Conservation (phyloP, 2,888 invertebrate genomes). For the Drosophila sordidula region DNA sequence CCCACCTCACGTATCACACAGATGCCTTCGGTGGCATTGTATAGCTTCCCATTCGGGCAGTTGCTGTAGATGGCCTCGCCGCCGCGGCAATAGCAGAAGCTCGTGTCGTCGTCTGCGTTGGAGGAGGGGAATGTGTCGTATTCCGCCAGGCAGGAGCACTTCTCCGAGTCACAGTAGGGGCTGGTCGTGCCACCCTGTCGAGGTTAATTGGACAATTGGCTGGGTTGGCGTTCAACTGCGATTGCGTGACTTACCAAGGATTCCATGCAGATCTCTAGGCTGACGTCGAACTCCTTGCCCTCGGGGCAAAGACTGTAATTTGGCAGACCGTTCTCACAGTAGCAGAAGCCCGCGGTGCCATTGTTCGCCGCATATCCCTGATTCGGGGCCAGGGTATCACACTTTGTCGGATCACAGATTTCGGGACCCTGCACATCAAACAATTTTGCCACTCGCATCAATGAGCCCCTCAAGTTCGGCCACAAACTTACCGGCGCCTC, state of each 20-base stretch:
- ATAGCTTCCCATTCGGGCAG: slow-evolving; percentile 30
- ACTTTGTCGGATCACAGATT: slow-evolving; percentile 30
- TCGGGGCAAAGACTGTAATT: slow-evolving; percentile 26
- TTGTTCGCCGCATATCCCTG: slow-evolving; percentile 22
- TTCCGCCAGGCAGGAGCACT: slow-evolving; percentile 16
- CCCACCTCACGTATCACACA: slow-evolving; percentile 52
- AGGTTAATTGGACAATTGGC: neutral
- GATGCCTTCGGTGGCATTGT: neutral
- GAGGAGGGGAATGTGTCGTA: slow-evolving; percentile 19
- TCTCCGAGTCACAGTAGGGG: slow-evolving; percentile 22
- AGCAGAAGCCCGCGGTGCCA: slow-evolving; percentile 69
- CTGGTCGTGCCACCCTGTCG: slow-evolving; percentile 11
- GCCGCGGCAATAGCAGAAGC: slow-evolving; percentile 37
- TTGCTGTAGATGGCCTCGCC: slow-evolving; percentile 18
- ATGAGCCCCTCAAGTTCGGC: too few species aligned
- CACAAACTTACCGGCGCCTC: slow-evolving; percentile 16
- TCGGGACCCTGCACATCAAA: slow-evolving; percentile 19
- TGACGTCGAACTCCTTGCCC: neutral
- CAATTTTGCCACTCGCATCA: neutral
- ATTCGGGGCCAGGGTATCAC: slow-evolving; percentile 24
- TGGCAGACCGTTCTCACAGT: slow-evolving; percentile 52
- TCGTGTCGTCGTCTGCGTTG: slow-evolving; percentile 21
- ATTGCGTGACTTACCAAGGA: slow-evolving; percentile 10
- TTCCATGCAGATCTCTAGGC: neutral
- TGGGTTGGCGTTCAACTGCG: too few species aligned